Conservation (phyloP, 2,797 vertebrate species). For the Dicrostonyx torquatus region DNA sequence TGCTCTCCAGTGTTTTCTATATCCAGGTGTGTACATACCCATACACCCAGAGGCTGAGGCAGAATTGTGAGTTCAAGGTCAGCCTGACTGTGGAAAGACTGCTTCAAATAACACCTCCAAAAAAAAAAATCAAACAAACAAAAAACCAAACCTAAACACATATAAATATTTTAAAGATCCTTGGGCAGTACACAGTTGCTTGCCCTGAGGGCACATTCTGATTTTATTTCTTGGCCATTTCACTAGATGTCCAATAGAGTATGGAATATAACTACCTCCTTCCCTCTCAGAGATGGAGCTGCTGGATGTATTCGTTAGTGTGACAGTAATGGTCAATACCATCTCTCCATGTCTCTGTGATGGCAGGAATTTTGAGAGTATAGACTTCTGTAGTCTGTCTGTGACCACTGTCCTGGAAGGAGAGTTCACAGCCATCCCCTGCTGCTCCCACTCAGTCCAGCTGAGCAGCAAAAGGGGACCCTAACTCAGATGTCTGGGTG, state of each 20-base stretch:
- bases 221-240: conserved; percentile 64
- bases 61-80: not conserved
- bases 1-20: not conserved
- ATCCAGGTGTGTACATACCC: not conserved
- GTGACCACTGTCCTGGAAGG: conserved; percentile 67
- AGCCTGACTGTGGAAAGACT: not conserved
- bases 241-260: not conserved
- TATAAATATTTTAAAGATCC: not conserved
- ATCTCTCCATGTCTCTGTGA: conserved; percentile 52
- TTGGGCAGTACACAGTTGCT: conserved; percentile 45
- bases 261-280: conserved; percentile 31
- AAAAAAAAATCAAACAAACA: not conserved
- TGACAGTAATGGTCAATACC: conserved; percentile 48
- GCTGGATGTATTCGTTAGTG: conserved; percentile 57
- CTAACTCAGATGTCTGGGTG: conserved; percentile 22
- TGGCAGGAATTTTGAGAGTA: conserved; percentile 66
- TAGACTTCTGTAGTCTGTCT: conserved; percentile 74
- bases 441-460: conserved; percentile 59
- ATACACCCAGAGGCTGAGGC: not conserved
- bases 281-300: conserved; percentile 37
- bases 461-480: conserved; percentile 50
- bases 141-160: not conserved
- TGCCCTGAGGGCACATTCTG: conserved; percentile 26
- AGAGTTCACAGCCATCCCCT: not conserved
- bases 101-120: not conserved